These are phyloP conservation scores for Rhopalosiphum padi DNA, from an alignment of 1,140 invertebrate species.

Conservation along the genomic window DNA sequence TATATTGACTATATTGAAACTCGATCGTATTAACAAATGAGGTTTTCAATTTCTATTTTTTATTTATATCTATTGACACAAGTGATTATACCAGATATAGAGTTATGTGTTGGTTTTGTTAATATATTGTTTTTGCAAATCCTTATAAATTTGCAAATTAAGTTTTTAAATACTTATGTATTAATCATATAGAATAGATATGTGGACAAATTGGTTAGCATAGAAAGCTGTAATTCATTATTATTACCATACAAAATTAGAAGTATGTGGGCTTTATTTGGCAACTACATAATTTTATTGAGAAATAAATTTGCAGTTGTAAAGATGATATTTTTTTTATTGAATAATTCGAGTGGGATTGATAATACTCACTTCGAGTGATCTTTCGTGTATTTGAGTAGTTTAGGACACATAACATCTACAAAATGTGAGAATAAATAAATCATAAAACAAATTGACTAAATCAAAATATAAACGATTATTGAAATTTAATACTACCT, in stretches of 20 bases:
- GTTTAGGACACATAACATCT: neutral
- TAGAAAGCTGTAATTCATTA: neutral
- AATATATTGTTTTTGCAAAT: neutral
- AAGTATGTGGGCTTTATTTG: neutral
- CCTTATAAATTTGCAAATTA: neutral
- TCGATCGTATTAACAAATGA: neutral
- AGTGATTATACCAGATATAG: neutral
- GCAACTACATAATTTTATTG: neutral
- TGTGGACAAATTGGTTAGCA: no score
- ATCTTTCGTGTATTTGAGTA: neutral
- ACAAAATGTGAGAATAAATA: neutral
- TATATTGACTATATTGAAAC: neutral
- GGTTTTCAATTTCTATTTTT: neutral
- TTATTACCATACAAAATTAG: neutral
- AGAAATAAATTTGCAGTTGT: neutral
- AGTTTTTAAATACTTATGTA: neutral
- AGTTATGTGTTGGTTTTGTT: neutral
- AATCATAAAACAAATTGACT: neutral
- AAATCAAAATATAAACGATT: neutral
- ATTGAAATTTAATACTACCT: neutral
- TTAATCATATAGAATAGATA: neutral
- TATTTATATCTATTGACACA: conserved; percentile 14
- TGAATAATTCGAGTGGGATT: neutral
- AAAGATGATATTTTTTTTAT: neutral
- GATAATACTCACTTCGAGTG: neutral